Evolutionary conservation across 2,797 vertebrate species (phyloP), one percentile per base, ranked within the genome.

Genomic region (Oreortyx pictus): DNA sequence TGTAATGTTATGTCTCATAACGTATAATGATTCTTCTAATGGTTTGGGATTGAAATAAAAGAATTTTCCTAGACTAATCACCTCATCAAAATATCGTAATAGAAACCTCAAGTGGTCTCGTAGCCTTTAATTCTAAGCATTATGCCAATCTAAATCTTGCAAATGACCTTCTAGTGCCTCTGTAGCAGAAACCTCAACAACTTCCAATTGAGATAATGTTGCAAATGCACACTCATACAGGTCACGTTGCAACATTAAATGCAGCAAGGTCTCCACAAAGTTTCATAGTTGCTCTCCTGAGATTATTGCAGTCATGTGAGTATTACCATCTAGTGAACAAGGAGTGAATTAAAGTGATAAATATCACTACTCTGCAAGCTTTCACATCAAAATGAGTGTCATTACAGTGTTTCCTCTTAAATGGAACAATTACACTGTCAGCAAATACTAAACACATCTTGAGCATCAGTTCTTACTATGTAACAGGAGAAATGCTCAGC

Each of bases 51-150:
- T 74, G 56, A 91, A 88, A 77, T 56, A 18, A 93, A 90, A 66
- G 68, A 49, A 46, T 90, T 89, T 92, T 82, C 82, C 56, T 81
- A 87, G 35, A 56, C 50, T 90, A 92, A 94, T 89, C 49, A 60
- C 70, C 75, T 92, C 67, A 92, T 89, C 73, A 73, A 79, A 91
- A 14, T 19, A 35, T 24, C 52, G 43, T 81, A 85, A 82, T 44
- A 43, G 61, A 72, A 86, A 67, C 23, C 31, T 88, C 57, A 88
- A 94, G 83, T 73, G 41, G 79, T 88, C 71, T 86, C 64, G 25
- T 70, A 84, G 81, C 47, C 74, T 73, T 65, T 71, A 89, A 72
- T 39, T 88, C 56, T 76, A 70, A 79, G 15, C 23, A 73, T 47
- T 74, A 35, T 22, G 37, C 1, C 8, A 70, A 67, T 59, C 59